Base-by-base conservation (phyloP, 2,888 invertebrate species). In the Ochropleura plecta region DNA sequence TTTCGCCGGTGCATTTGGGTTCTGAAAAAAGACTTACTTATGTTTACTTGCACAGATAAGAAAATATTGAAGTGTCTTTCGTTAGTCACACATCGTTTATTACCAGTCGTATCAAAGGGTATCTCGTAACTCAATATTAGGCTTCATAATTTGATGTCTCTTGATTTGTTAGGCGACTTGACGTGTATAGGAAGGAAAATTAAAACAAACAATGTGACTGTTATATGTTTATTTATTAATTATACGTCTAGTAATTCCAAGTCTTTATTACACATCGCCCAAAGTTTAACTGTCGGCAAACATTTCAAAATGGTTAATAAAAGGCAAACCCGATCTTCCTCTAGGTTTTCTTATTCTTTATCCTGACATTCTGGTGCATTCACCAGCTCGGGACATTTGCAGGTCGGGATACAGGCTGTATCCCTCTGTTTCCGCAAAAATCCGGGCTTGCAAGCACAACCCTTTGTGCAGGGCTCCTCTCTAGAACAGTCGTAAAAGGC, bases 401-500 rank as follows among this genome's bases (percentile, higher is more conserved):
- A 85, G 0, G 67, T 64, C 7, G 78, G 83, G 2, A 85, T 51
- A 62, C 88, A 88, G 8, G 85, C 73, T 10, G 85, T 67, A 3
- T 67, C 69, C 6, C 40, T 20, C 0, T 60, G n/a, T 20, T 65
- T n/a, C n/a, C 87, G 71, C 9, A 86, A 69, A 74, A 72, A 88
- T 0, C 86, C 87, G 7, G 85, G 75, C 63, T 88, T 86, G 69
- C 91, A 91, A 12, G 59, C 70, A 65, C 90, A 91, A 0, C 90
- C 89, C 3, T 86, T 82, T 16, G 69, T 48, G 49, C 79, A 77
- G 12, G 66, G 60, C 9, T 64, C 49, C 20, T 73, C 55, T 8
- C 67, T 46, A 16, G 46, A 67, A 62, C 91, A 91, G 16, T 78
- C 78, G 44, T 63, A 87, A 40, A 59, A 78, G n/a, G 90, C 87